Base-by-base conservation (phyloP, 1,140 invertebrate genomes). In the Idris sp. region DNA sequence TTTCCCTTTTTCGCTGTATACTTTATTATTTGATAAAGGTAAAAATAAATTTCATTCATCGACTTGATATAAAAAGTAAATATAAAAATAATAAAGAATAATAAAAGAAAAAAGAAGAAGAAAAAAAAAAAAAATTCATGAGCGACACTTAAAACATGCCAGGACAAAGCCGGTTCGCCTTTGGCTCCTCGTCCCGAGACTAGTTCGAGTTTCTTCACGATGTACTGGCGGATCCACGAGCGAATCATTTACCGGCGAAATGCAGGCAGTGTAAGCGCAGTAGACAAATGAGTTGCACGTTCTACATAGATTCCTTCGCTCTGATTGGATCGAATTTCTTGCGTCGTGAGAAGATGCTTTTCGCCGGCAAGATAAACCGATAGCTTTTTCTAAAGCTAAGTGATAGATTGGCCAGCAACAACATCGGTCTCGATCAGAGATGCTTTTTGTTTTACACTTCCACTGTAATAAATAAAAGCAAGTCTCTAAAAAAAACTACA, bases 251-350 rank as follows among this genome's bases (percentile, higher is more conserved):
- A 51, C 36, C 49, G 76, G 76, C 78, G 77, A 83, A 81, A 76
- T 79, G 71, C 74, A 78, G 58, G 28, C 38, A 33, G 71, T 67
- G 75, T 82, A 82, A 81, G 75, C 59, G 73, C 74, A 77, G 81
- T 84, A 86, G 84, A 86, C 84, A 85, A 86, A 86, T 86, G 83
- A 81, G 62, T 77, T 58, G 75, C 78, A 76, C 83, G 83, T 84
- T 85, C 84, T 81, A 85, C 84, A 85, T 85, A 85, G 84, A 86
- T 86, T 78, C 76, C 77, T 74, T 73, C 56, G 77, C 40, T 59
- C 35, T 83, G 84, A 86, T 86, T 84, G 84, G 82, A 81, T 86
- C 83, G 79, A 81, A 81, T 86, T 86, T 85, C 84, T 83, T 79
- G 80, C 76, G 77, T 83, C 79, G 80, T 81, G 79, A 79, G 80